phyloP scores from a whole-genome alignment of 2,113 vertebrate genomes.

The Phycodurus eques region DNA sequence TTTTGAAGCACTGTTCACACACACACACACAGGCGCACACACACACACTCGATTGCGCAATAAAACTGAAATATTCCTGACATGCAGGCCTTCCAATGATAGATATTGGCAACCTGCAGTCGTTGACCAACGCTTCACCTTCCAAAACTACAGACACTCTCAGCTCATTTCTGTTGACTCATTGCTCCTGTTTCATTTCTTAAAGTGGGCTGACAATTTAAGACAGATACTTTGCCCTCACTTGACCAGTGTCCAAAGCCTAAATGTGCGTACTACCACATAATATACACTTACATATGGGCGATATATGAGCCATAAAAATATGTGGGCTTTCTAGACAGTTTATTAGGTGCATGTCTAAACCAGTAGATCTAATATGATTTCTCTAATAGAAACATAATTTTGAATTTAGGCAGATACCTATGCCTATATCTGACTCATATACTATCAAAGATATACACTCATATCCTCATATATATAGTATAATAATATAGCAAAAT shows the following conservation, averaged over 20 bases:
- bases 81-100: conserved; percentile 23
- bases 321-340: neutral
- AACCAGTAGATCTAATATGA: neutral
- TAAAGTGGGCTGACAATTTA: conserved; percentile 50
- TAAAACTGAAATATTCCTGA: conserved; percentile 35
- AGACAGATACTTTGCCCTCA: conserved; percentile 15
- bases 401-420: too few species aligned
- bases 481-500: too few species aligned
- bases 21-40: neutral
- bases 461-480: too few species aligned
- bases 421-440: too few species aligned
- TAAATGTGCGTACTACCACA: neutral
- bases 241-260: conserved; percentile 22
- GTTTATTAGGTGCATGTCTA: neutral
- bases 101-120: conserved; percentile 39
- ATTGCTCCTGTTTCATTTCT: conserved; percentile 46
- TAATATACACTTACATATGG: neutral
- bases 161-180: conserved; percentile 34
- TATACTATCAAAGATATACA: too few species aligned
- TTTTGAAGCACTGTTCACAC: too few species aligned
- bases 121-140: conserved; percentile 17
- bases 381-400: neutral
- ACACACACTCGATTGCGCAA: conserved; percentile 1
- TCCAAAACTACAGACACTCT: conserved; percentile 19
- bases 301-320: neutral